Evolutionary conservation across 2,797 vertebrate genomes (phyloP).

Genomic region (Schizopygopsis malacanthus): DNA sequence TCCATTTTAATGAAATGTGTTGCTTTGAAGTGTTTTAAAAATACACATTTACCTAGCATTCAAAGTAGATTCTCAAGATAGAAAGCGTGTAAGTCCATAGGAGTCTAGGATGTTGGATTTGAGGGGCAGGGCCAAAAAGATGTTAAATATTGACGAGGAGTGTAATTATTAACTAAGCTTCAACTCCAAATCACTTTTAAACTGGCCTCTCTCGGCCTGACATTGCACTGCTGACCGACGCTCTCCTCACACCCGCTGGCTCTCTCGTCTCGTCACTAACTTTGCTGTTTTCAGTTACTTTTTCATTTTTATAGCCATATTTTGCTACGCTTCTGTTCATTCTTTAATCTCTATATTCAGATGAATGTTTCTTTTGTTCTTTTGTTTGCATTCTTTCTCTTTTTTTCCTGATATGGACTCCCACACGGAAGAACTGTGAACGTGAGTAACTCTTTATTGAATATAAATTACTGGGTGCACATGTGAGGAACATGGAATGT

Average conservation of each 20-base stretch:
- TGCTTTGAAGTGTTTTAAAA: not conserved
- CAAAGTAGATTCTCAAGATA: conserved; percentile 6
- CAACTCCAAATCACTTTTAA: conserved; percentile 77
- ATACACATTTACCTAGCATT: not conserved
- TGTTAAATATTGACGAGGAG: conserved; percentile 83
- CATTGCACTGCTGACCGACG: conserved; percentile 67
- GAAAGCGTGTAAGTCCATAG: conserved; percentile 65
- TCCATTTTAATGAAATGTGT: not conserved
- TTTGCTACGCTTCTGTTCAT: not conserved
- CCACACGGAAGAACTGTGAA: not conserved
- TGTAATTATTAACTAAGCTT: conserved; percentile 82
- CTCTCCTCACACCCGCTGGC: conserved; percentile 38
- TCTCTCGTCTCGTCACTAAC: not conserved
- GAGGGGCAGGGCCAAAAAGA: conserved; percentile 77
- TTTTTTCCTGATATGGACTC: conserved; percentile 34
- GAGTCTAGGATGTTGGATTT: conserved; percentile 81
- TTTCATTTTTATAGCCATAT: not conserved
- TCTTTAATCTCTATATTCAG: conserved; percentile 7
- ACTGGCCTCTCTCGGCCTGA: conserved; percentile 73
- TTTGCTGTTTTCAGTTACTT: conserved; percentile 2
- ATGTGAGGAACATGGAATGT: not conserved
- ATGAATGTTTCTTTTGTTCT: not conserved
- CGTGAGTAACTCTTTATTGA: conserved; percentile 25
- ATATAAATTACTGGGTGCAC: conserved; percentile 4
- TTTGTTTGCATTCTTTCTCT: conserved; percentile 22